Evolutionary conservation across 2,113 vertebrate genomes (phyloP).

Genomic region (Tiliqua scincoides): DNA sequence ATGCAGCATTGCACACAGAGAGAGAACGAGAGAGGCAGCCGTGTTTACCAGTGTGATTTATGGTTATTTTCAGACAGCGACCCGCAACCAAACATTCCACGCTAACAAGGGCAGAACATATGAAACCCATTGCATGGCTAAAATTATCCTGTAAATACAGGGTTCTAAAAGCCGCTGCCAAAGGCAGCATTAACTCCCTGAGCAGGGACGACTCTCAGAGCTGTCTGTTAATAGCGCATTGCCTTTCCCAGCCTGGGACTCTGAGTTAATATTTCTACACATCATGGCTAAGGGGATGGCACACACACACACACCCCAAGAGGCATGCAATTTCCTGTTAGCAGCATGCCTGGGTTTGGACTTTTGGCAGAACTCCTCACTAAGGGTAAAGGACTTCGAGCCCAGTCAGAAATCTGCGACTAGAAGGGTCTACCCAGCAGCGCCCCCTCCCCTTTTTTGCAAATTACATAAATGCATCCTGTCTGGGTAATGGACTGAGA

Average conservation of each 20-base stretch:
- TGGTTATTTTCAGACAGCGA: background rate
- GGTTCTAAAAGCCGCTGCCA: background rate
- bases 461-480: constrained; percentile 58
- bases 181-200: background rate
- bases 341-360: no score
- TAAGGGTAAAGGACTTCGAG: background rate
- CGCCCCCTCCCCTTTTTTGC: constrained; percentile 14
- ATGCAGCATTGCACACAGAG: background rate
- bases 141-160: constrained; percentile 6
- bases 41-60: background rate
- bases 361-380: background rate
- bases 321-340: background rate
- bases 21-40: background rate
- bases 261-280: background rate
- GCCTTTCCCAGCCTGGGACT: background rate
- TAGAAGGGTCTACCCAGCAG: background rate
- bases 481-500: constrained; percentile 49
- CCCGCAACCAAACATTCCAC: constrained; percentile 3
- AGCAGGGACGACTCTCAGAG: background rate
- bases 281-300: background rate
- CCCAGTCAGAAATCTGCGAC: background rate
- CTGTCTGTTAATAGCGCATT: no score
- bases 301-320: no score
- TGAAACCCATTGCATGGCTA: background rate
- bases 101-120: background rate